phyloP scores from a whole-genome alignment of 2,797 vertebrate genomes.

The Glyptemys insculpta region DNA sequence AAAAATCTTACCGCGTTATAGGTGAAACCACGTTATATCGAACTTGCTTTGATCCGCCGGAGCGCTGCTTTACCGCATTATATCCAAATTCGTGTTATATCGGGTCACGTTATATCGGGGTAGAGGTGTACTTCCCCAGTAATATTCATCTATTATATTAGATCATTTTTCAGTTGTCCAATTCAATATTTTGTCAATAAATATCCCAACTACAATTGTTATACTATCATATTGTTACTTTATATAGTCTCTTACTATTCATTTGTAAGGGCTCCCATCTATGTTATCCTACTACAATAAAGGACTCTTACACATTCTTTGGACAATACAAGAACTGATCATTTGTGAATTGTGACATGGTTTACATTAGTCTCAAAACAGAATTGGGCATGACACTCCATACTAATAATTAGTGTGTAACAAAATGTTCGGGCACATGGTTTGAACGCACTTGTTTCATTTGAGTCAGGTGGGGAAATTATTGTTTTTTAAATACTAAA shows the following conservation, averaged over 20 bases:
- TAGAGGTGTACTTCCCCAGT: not conserved
- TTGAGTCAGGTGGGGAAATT: not conserved
- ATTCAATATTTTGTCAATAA: not conserved
- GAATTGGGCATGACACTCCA: not conserved
- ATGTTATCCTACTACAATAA: not conserved
- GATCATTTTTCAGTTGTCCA: not conserved
- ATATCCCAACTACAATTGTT: not conserved
- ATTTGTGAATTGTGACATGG: not conserved
- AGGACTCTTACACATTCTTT: not conserved
- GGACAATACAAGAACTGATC: not conserved
- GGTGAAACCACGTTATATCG: too few relatives aligned
- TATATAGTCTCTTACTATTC: too few relatives aligned
- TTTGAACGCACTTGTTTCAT: not conserved
- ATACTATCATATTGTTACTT: too few relatives aligned
- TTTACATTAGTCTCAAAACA: not conserved
- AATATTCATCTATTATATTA: not conserved
- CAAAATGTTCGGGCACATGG: not conserved
- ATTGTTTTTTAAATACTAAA: not conserved
- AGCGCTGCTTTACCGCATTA: too few relatives aligned
- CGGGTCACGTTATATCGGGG: too few relatives aligned
- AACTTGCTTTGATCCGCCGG: too few relatives aligned
- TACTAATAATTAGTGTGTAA: not conserved
- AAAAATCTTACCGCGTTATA: too few relatives aligned
- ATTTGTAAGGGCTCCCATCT: not conserved
- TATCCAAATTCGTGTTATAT: too few relatives aligned